phyloP scores from a whole-genome alignment of 2,888 invertebrate species.

The Creontiades dilutus region DNA sequence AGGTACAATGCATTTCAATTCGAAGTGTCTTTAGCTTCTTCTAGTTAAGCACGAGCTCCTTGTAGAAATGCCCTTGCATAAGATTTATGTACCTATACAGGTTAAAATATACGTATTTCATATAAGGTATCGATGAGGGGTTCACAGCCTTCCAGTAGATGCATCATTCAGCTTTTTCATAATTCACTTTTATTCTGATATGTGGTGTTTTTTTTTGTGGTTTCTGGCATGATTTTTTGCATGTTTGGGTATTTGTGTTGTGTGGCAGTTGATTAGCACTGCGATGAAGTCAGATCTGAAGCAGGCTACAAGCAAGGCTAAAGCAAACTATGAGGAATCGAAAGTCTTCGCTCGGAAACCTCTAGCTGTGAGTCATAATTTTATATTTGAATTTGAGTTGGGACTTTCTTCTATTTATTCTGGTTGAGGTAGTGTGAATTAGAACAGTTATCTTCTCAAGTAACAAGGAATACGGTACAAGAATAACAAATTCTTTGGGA shows the following conservation, averaged over 20 bases:
- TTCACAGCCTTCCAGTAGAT: constrained; percentile 29
- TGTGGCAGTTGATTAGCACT: constrained; percentile 85
- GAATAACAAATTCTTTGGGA: too few relatives aligned
- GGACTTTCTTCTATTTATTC: too few relatives aligned
- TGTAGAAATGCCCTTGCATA: too few relatives aligned
- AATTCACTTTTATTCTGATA: constrained; percentile 63
- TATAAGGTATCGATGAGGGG: not conserved
- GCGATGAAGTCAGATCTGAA: constrained; percentile 88
- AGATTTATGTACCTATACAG: too few relatives aligned
- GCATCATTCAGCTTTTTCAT: constrained; percentile 33
- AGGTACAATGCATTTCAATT: too few relatives aligned
- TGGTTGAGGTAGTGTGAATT: too few relatives aligned
- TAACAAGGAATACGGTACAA: too few relatives aligned
- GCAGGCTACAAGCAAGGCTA: constrained; percentile 79
- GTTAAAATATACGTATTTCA: too few relatives aligned
- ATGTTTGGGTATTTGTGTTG: constrained; percentile 72
- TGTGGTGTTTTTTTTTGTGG: constrained; percentile 64
- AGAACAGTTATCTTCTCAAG: too few relatives aligned
- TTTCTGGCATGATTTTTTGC: constrained; percentile 56
- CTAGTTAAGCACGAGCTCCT: too few relatives aligned
- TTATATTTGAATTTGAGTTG: not conserved
- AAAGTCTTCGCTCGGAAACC: constrained; percentile 53
- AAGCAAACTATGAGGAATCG: constrained; percentile 61
- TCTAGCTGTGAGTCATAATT: constrained; percentile 49
- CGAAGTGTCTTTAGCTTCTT: too few relatives aligned